phyloP scores from a whole-genome alignment of 2,113 vertebrate species.

The Halcyon malimbica region DNA sequence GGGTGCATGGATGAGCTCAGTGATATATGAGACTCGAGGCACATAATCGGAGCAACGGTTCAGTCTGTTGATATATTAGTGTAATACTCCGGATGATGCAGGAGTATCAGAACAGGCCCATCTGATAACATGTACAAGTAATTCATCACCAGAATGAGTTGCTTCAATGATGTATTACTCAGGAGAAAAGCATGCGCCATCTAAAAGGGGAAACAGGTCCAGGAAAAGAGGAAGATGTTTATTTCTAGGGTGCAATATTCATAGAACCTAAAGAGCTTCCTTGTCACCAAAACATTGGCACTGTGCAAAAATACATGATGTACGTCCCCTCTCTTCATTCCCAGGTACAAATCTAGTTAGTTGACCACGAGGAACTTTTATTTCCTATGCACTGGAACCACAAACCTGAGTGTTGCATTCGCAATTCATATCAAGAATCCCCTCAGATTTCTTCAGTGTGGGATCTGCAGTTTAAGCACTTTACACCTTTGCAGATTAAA shows the following conservation, averaged over 20 bases:
- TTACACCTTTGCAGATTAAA: conserved; percentile 31
- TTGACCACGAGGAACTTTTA: not conserved
- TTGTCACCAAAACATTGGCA: not conserved
- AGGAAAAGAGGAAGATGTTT: not conserved
- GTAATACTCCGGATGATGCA: conserved; percentile 53
- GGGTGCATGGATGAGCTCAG: not conserved
- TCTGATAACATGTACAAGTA: conserved; percentile 18
- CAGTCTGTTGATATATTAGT: conserved; percentile 30
- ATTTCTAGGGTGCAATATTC: not conserved
- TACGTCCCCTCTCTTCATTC: not conserved
- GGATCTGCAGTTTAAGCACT: conserved; percentile 45
- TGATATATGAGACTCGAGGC: not conserved
- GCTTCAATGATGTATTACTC: conserved; percentile 28
- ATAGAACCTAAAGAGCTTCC: not conserved
- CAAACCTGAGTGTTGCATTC: not conserved
- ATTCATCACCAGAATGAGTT: conserved; percentile 32
- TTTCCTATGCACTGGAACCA: not conserved
- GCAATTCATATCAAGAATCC: not conserved
- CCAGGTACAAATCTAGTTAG: not conserved
- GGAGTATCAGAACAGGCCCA: conserved; percentile 49
- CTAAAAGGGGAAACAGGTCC: not conserved
- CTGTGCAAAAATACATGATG: not conserved
- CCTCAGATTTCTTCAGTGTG: not conserved
- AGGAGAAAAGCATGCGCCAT: not conserved
- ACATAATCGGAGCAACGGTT: conserved; percentile 8